Percentiles rank a stretch among this genome's conserved stretches.
These are phyloP conservation scores for Coptodon rendalli DNA, from an alignment of 2,113 vertebrate species.

Conservation along the genomic window DNA sequence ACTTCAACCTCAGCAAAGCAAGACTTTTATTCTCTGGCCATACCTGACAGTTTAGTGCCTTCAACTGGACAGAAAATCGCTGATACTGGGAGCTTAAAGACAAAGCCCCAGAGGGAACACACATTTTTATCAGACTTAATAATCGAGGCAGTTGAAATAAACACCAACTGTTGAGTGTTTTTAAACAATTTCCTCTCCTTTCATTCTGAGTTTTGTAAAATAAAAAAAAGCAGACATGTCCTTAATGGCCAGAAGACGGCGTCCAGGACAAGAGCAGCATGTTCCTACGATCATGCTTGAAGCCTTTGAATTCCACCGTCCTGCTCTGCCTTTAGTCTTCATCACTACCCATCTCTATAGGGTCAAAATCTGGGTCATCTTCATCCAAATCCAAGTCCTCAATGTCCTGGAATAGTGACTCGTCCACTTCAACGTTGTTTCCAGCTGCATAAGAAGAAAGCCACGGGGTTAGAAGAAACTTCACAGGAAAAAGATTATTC, in stretches of 20 bases:
- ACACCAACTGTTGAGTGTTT: background rate
- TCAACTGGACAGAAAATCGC: rapidly evolving
- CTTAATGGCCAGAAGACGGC: background rate
- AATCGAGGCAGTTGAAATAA: background rate
- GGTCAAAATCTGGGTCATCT: slow-evolving; percentile 89
- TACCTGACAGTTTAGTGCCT: background rate
- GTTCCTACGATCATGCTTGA: background rate
- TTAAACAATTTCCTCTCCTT: background rate
- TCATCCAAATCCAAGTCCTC: slow-evolving; percentile 94
- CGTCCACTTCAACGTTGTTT: slow-evolving; percentile 94
- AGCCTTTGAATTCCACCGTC: background rate
- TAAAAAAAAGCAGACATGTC: background rate
- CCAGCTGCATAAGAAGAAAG: slow-evolving; percentile 71
- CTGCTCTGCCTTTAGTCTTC: slow-evolving; percentile 60
- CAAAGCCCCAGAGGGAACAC: background rate
- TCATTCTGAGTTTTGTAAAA: background rate
- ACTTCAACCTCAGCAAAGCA: background rate
- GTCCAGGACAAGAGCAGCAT: background rate
- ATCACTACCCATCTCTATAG: slow-evolving; percentile 85
- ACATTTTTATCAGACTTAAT: background rate
- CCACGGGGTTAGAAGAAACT: background rate
- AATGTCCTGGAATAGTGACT: slow-evolving; percentile 96
- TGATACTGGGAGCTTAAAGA: background rate
- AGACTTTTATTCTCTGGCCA: background rate
- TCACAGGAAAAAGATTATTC: background rate